Base-by-base conservation (phyloP, 2,888 invertebrate genomes). In the Drosophila tripunctata region DNA sequence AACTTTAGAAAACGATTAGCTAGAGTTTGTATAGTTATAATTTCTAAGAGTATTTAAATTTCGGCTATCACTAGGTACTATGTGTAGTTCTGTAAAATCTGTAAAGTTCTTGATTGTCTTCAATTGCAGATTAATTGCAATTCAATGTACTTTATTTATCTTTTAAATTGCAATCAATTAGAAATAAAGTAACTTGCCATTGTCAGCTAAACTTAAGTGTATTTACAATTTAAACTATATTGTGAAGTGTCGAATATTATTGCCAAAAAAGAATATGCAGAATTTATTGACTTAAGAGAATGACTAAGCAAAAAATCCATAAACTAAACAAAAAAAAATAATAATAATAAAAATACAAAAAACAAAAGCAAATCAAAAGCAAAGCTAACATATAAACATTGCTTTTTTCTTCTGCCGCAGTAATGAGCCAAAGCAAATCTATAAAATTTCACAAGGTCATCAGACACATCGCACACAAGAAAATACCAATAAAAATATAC, bases 301-400 rank as follows among this genome's bases (percentile, higher is more conserved):
- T 75, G 75, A 67, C 77, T 75, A 55, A 64, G 70, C 66, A 75
- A 50, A 48, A 62, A 61, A 57, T 51, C 50, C 51, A 54, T 52
- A 63, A 58, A 68, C n/a, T n/a, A n/a, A n/a, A n/a, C n/a, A n/a
- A n/a, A n/a, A n/a, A n/a, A n/a, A n/a, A n/a, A 63, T 12, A 47
- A 45, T 27, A 31, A 41, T 30, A 54, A 35, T 24, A 33, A 60
- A 24, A 45, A 44, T 7, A 47, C 12, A 17, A 38, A 48, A 47
- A 47, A 35, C n/a, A 21, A 31, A 30, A 22, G 17, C 14, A 8
- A 27, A 27, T 27, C 10, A 33, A 50, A 58, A 36, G 15, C 54
- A 56, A 56, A 47, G 17, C 51, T 45, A 61, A 55, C 31, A 61
- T 24, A 21, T 38, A 62, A 62, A 62, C 38, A 67, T 40, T 15